phyloP scores from a whole-genome alignment of 2,797 vertebrate genomes.

The Scolopax bukidnonensis region DNA sequence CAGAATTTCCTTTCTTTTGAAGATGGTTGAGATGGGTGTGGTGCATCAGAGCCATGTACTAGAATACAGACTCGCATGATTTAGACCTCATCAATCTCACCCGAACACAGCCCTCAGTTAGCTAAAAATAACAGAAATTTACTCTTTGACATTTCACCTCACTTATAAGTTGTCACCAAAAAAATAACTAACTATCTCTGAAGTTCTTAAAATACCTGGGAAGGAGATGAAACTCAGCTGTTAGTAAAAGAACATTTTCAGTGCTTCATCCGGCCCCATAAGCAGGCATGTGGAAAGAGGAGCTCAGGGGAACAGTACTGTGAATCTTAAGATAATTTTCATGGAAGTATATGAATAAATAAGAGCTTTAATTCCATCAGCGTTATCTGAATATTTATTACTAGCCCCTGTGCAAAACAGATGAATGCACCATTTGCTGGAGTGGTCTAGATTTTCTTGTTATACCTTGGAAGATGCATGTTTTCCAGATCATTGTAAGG shows the following conservation, averaged over 20 bases:
- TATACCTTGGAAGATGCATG: background rate
- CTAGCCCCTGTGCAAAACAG: background rate
- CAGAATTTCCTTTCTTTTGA: background rate
- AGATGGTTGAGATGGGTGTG: accelerated
- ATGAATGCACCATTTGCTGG: background rate
- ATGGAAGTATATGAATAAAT: background rate
- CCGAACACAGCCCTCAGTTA: background rate
- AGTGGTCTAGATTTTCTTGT: background rate
- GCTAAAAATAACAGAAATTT: background rate
- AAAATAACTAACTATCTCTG: background rate
- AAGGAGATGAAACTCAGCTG: background rate
- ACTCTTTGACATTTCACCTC: background rate
- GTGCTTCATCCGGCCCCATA: background rate
- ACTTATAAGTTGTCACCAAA: background rate
- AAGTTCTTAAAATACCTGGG: background rate
- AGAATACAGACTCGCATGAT: background rate
- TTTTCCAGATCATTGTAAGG: background rate
- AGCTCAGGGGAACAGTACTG: background rate
- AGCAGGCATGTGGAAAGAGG: background rate
- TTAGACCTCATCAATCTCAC: background rate
- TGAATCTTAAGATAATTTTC: background rate
- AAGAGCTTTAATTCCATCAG: background rate
- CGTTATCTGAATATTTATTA: background rate
- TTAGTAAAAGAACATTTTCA: background rate
- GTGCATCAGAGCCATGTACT: background rate